Evolutionary conservation across 2,888 invertebrate genomes (phyloP).

Genomic region (Melanostoma mellinum): DNA sequence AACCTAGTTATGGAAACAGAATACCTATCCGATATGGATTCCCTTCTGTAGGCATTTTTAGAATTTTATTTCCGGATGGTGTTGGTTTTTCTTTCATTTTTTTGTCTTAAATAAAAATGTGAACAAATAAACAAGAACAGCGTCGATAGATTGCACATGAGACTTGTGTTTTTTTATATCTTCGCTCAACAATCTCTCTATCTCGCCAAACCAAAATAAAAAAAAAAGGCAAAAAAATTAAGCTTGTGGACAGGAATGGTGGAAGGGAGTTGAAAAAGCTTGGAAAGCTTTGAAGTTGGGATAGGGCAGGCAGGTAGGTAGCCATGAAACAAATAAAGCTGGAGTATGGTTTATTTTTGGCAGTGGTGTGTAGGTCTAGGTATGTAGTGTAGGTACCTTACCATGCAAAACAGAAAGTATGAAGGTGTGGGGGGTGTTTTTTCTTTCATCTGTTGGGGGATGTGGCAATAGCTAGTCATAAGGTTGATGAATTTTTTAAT

Average conservation of each 20-base stretch:
- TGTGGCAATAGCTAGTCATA: too few species aligned
- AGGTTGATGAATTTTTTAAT: too few species aligned
- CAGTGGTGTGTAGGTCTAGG: background rate
- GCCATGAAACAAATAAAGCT: background rate
- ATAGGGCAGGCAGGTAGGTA: slow-evolving; percentile 57
- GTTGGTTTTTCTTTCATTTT: background rate
- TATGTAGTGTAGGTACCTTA: background rate
- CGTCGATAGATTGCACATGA: slow-evolving; percentile 20
- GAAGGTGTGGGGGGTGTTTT: too few species aligned
- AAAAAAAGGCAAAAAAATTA: background rate
- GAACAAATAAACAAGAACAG: slow-evolving; percentile 26
- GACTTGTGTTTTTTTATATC: slow-evolving; percentile 13
- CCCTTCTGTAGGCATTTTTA: slow-evolving; percentile 14
- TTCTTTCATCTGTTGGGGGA: too few species aligned
- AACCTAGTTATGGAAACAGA: slow-evolving; percentile 38
- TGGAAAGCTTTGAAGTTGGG: slow-evolving; percentile 57
- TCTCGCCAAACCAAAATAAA: slow-evolving; percentile 18
- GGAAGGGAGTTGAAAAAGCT: slow-evolving; percentile 12
- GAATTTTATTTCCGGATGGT: background rate
- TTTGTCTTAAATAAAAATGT: slow-evolving; percentile 48
- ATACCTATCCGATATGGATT: background rate
- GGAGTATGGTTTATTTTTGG: slow-evolving; percentile 15
- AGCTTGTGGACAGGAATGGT: background rate
- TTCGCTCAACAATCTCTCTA: slow-evolving; percentile 33
- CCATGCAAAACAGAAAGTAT: too few species aligned